Conservation (phyloP, 2,888 invertebrate genomes). For the Meghimatium bilineatum region DNA sequence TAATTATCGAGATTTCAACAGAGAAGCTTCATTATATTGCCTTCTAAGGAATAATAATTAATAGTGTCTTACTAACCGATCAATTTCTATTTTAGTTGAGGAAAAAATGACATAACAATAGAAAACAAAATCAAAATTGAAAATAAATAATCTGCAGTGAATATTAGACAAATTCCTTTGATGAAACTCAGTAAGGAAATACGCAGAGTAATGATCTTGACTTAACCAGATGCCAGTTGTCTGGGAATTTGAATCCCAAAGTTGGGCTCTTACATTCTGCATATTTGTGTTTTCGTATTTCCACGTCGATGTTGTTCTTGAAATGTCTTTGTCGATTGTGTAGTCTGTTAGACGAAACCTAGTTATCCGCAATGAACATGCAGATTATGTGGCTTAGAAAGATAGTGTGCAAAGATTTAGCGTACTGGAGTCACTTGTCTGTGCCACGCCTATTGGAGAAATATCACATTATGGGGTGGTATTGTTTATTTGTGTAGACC, state of each 20-base stretch:
- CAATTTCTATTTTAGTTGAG: too few species aligned
- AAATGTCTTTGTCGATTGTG: conserved; percentile 8
- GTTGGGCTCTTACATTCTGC: not conserved
- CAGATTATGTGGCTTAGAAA: not conserved
- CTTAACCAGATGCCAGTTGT: not conserved
- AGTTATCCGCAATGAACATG: not conserved
- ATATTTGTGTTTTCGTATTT: not conserved
- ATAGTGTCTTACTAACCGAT: too few species aligned
- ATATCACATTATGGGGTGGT: not conserved
- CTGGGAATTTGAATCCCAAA: not conserved
- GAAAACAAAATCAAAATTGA: too few species aligned
- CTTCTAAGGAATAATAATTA: too few species aligned
- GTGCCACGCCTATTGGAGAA: not conserved
- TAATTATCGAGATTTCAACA: too few species aligned
- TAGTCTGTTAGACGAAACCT: not conserved
- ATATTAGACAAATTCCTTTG: not conserved
- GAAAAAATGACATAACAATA: too few species aligned
- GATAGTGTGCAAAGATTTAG: not conserved
- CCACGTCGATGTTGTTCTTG: not conserved
- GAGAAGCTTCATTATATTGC: too few species aligned
- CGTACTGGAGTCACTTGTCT: not conserved
- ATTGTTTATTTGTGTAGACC: not conserved
- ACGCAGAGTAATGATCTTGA: not conserved
- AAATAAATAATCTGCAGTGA: not conserved
- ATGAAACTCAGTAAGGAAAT: not conserved